phyloP scores from a whole-genome alignment of 2,113 vertebrate species.

The rat (Rattus norvegicus) region DNA sequence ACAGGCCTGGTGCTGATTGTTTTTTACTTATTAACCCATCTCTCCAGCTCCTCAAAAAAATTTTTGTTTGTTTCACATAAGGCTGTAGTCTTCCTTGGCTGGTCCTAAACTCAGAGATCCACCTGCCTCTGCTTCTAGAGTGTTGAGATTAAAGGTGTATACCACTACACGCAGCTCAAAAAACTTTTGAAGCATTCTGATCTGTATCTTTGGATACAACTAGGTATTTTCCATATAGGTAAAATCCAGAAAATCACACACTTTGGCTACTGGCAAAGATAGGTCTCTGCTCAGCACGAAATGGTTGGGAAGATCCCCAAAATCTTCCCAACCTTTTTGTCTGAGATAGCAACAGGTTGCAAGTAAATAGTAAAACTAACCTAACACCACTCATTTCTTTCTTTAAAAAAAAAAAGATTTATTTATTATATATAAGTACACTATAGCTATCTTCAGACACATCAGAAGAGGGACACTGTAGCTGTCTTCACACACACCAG shows the following conservation, averaged over 20 bases:
- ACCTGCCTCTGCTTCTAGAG: neutral
- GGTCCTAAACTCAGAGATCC: neutral
- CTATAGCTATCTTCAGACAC: too few relatives aligned
- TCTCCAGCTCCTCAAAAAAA: neutral
- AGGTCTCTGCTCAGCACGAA: neutral
- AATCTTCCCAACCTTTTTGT: neutral
- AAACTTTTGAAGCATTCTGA: constrained; percentile 29
- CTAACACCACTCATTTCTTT: neutral
- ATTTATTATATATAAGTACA: too few relatives aligned
- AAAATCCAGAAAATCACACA: constrained; percentile 27
- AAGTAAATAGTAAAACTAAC: neutral
- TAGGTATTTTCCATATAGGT: constrained; percentile 39
- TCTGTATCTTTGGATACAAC: constrained; percentile 7
- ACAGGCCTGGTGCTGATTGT: neutral
- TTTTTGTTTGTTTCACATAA: neutral
- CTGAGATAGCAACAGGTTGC: neutral
- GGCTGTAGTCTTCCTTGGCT: neutral
- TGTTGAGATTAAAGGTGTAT: neutral
- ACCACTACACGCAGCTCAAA: neutral
- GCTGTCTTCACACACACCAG: too few relatives aligned
- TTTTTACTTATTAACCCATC: neutral
- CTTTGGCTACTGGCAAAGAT: neutral
- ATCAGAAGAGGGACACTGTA: too few relatives aligned
- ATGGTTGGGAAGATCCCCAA: neutral
- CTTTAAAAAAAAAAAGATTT: too few relatives aligned